Evolutionary conservation across 2,797 vertebrate genomes (phyloP).

Genomic region (Sebastes itinus): DNA sequence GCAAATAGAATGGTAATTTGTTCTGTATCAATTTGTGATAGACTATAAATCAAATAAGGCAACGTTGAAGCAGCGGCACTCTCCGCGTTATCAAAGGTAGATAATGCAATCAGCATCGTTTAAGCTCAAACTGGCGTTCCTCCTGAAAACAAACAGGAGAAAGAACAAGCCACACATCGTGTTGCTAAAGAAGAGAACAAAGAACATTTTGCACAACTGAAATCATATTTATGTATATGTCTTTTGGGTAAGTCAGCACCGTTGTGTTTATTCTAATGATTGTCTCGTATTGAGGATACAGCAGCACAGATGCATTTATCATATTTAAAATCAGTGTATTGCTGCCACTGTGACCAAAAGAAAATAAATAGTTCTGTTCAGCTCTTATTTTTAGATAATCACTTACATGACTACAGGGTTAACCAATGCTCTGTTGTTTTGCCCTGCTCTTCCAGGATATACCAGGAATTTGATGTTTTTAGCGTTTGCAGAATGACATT

Average conservation of each 20-base stretch:
- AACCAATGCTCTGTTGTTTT: neutral
- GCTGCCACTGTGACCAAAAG: too few relatives aligned
- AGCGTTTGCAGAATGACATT: neutral
- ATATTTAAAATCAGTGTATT: neutral
- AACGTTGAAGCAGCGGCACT: neutral
- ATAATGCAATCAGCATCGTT: conserved; percentile 2
- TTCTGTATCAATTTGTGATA: conserved; percentile 26
- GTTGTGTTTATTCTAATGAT: neutral
- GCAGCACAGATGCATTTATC: neutral
- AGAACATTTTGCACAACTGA: neutral
- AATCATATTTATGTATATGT: neutral
- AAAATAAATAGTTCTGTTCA: neutral
- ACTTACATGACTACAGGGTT: neutral
- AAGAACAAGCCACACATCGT: neutral
- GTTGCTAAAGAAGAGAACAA: neutral
- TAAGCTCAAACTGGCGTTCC: neutral
- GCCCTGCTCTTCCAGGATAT: neutral
- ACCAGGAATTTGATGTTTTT: neutral
- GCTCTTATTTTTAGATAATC: neutral
- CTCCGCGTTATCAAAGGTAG: neutral
- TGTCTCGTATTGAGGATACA: neutral
- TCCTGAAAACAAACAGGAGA: neutral
- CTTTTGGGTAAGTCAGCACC: neutral
- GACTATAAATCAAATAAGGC: conserved; percentile 29
- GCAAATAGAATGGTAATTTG: conserved; percentile 23